Evolutionary conservation across 2,113 vertebrate genomes (phyloP).

Genomic region (Oreochromis aureus): DNA sequence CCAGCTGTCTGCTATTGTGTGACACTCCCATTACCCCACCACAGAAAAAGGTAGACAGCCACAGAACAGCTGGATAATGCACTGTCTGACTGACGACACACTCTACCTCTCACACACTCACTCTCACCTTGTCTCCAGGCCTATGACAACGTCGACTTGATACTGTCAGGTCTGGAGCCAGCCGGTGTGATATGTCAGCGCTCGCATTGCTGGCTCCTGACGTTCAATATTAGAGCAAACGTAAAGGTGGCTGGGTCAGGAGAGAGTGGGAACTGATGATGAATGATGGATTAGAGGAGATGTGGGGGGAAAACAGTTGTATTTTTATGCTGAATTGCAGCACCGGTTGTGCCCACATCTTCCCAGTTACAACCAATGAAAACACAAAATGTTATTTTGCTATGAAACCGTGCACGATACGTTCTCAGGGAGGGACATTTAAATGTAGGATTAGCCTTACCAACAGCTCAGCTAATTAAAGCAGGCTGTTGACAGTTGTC

Average conservation of each 20-base stretch:
- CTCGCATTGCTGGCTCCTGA: constrained; percentile 26
- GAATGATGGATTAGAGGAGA: constrained; percentile 35
- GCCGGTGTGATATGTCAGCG: constrained; percentile 37
- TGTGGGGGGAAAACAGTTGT: background rate
- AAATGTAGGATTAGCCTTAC: background rate
- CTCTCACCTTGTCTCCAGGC: constrained; percentile 54
- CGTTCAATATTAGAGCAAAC: constrained; percentile 36
- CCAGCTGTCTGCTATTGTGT: constrained; percentile 62
- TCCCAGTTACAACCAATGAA: background rate
- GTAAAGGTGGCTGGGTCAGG: background rate
- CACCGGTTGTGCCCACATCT: background rate
- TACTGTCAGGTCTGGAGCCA: constrained; percentile 48
- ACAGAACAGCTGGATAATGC: constrained; percentile 70
- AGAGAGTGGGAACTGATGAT: background rate
- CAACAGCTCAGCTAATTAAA: constrained; percentile 54
- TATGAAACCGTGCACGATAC: background rate
- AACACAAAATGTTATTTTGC: background rate
- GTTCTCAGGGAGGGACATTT: background rate
- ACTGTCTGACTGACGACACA: constrained; percentile 65
- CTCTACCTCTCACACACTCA: constrained; percentile 51
- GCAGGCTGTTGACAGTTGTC: constrained; percentile 65
- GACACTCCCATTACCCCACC: constrained; percentile 68
- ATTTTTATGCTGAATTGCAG: background rate
- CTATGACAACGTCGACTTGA: constrained; percentile 58
- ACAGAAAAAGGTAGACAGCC: constrained; percentile 63